Base-by-base conservation (phyloP, 2,797 vertebrate species). In the Agapornis canus region DNA sequence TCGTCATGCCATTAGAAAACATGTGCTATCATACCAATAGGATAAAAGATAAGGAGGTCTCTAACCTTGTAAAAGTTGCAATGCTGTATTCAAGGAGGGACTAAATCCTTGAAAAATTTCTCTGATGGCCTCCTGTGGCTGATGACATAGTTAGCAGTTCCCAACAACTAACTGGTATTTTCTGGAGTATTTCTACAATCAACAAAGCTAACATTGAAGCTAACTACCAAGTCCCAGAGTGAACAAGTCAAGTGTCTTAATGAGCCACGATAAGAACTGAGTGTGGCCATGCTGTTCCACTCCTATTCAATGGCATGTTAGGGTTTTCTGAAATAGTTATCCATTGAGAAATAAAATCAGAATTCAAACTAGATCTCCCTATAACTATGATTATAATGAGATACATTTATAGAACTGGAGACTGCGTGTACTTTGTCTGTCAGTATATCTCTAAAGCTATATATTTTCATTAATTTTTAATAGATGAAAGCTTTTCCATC, bases 21-120 rank as follows among this genome's bases (percentile, higher is more conserved):
- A 8, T 6, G 6, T 3, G 3, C 5, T 29, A 2, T 31, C 25
- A 6, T n/a, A 25, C n/a, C 2, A 11, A 0, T 2, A 25, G 48
- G 17, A 11, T 17, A 2, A 72, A 59, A 2, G 9, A 17, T 60
- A 21, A 1, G 9, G 45, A 59, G 63, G 40, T 48, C 27, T 10
- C 51, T 60, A 32, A 6, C 13, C 4, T 5, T 43, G 45, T 40
- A 11, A n/a, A 42, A 12, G 11, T 23, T 59, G 23, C 60, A 20
- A 0, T 35, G 7, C 5, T 45, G 3, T 47, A 3, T 73, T 63
- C 8, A 32, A 35, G 13, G 45, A 57, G 51, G 25, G 16, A 35
- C 27, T 37, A 61, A 42, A 22, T n/a, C 35, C 49, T 49, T 31
- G 42, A 11, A 49, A 48, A 29, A 42, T 48, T 14, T 45, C 54